These are phyloP conservation scores for Limnephilus rhombicus DNA, from an alignment of 2,888 invertebrate species.

Conservation along the genomic window DNA sequence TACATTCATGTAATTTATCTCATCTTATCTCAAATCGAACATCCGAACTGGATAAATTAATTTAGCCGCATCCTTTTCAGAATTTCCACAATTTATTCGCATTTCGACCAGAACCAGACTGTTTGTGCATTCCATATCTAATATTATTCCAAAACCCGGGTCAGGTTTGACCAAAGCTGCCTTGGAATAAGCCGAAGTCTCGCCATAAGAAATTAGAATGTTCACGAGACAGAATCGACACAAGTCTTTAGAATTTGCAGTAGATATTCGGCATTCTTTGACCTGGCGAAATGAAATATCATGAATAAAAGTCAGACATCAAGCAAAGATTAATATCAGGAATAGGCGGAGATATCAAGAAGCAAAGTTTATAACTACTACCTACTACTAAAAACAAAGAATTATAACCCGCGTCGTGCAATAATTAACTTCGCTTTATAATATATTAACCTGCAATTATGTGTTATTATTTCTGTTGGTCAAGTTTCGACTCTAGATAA, in stretches of 20 bases:
- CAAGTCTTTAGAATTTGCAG: neutral
- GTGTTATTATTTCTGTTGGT: neutral
- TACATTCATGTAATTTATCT: neutral
- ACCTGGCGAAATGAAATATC: neutral
- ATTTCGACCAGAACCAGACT: constrained; percentile 1
- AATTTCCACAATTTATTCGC: constrained; percentile 3
- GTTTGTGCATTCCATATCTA: constrained; percentile 34
- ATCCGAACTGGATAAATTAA: neutral
- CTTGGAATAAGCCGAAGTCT: neutral
- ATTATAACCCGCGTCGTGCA: neutral
- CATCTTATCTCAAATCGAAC: neutral
- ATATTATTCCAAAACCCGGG: constrained; percentile 4
- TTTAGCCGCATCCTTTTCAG: constrained; percentile 13
- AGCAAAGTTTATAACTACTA: neutral
- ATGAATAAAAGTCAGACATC: neutral
- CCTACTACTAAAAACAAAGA: neutral
- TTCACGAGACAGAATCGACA: neutral
- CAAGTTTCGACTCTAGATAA: neutral
- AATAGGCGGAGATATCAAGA: neutral
- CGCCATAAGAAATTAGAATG: neutral
- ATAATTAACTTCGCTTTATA: neutral
- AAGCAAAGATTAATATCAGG: neutral
- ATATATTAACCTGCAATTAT: neutral
- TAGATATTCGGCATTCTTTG: neutral
- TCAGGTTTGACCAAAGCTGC: neutral